Percentiles rank a stretch among this genome's conserved stretches.
Evolutionary conservation across 2,888 invertebrate species (phyloP).

Genomic region (Autographa gamma): DNA sequence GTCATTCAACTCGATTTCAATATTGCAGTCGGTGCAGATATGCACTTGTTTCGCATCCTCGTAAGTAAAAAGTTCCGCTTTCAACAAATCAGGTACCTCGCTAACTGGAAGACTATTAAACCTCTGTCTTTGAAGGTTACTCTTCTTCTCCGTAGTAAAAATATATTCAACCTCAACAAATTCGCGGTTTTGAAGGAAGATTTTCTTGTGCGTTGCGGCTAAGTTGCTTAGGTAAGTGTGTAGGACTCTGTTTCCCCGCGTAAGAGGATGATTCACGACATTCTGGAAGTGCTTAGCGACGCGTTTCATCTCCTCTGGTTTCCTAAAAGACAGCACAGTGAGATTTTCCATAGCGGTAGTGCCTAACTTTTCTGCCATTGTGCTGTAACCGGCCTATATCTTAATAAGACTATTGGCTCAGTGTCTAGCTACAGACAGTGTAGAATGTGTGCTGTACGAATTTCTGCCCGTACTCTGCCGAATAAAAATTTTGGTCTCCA

Average conservation of each 20-base stretch:
- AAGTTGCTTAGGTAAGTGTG: constrained; percentile 74
- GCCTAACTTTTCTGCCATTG: constrained; percentile 61
- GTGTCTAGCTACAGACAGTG: constrained; percentile 58
- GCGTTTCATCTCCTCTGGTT: constrained; percentile 79
- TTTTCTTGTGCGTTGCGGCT: constrained; percentile 75
- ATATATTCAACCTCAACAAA: constrained; percentile 84
- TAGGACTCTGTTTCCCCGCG: constrained; percentile 71
- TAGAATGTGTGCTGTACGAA: constrained; percentile 35
- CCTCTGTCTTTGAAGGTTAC: constrained; percentile 80
- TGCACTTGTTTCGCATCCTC: constrained; percentile 83
- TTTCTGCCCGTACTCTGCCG: constrained; percentile 60
- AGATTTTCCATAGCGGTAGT: constrained; percentile 72
- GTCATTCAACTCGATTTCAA: constrained; percentile 82
- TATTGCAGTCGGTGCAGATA: constrained; percentile 83
- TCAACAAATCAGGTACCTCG: constrained; percentile 83
- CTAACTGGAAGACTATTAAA: constrained; percentile 85
- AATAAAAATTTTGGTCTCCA: constrained; percentile 47
- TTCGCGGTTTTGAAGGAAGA: constrained; percentile 78
- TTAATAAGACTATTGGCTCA: constrained; percentile 54
- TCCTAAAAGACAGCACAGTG: constrained; percentile 80
- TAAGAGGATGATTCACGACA: constrained; percentile 76
- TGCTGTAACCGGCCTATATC: constrained; percentile 59
- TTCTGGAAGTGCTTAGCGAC: constrained; percentile 78
- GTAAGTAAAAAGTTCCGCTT: constrained; percentile 75
- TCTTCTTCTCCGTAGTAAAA: constrained; percentile 85